A percentile compares a stretch with the other conserved stretches of the same genome.
Conservation (phyloP, 2,797 vertebrate genomes). For the Gorsachius magnificus region DNA sequence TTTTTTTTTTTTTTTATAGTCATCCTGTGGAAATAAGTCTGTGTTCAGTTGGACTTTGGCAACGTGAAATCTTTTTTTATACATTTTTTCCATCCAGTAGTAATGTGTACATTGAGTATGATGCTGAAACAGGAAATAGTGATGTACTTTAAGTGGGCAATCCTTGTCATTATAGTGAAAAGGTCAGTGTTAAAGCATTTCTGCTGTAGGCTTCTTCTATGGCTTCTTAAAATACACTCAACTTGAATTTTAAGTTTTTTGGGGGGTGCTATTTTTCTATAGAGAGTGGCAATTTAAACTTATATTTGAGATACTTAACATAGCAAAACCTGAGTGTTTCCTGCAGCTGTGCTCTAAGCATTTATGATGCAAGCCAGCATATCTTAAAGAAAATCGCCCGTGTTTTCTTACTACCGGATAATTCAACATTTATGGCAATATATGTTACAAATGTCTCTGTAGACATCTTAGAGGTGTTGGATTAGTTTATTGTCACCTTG, state of each 20-base stretch:
- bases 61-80: background rate
- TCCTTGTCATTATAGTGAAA: constrained; percentile 19
- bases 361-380: background rate
- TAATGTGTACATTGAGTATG: constrained; percentile 18
- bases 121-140: constrained; percentile 6
- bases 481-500: background rate
- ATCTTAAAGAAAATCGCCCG: background rate
- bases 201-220: background rate
- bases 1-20: background rate
- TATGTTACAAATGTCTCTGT: background rate
- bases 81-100: constrained; percentile 14
- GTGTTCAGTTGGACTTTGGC: constrained; percentile 47
- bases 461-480: background rate
- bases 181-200: background rate
- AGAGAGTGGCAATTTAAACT: constrained; percentile 16
- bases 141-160: constrained; percentile 17
- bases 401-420: background rate
- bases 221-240: constrained; percentile 30
- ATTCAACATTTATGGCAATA: background rate
- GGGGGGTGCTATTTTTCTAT: background rate
- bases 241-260: background rate
- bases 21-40: constrained; percentile 71
- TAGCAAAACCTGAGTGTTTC: background rate
- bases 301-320: background rate
- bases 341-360: background rate